Conservation (phyloP, 1,140 invertebrate species). For the Drosophila takahashii region DNA sequence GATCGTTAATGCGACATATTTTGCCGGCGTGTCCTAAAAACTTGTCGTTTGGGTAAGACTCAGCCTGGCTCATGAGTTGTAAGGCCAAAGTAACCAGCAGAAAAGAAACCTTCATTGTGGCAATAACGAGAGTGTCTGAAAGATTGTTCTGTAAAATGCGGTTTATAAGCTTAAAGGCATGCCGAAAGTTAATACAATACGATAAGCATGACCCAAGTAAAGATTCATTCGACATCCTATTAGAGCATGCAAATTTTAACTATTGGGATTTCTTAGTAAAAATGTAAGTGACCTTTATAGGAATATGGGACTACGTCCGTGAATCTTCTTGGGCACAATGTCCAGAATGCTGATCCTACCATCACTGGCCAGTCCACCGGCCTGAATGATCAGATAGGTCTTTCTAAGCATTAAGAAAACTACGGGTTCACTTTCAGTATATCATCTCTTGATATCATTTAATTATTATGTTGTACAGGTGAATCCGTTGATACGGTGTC, state of each 20-base stretch:
- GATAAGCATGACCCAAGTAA: not conserved
- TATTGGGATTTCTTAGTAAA: conserved; percentile 3
- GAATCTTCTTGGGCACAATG: conserved; percentile 93
- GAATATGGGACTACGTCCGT: conserved; percentile 96
- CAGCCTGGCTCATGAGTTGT: not conserved
- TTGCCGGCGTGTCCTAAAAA: too few species aligned
- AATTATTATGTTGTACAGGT: too few species aligned
- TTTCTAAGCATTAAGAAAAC: too few species aligned
- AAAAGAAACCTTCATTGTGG: not conserved
- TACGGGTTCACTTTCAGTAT: too few species aligned
- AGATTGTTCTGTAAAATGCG: not conserved
- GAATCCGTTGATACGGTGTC: too few species aligned
- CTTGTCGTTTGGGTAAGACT: too few species aligned
- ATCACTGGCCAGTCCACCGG: conserved; percentile 93
- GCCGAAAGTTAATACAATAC: not conserved
- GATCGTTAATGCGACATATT: too few species aligned
- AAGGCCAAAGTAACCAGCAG: not conserved
- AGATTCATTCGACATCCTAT: too few species aligned
- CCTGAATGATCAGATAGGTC: conserved; percentile 93
- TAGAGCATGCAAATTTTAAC: too few species aligned
- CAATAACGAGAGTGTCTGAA: too few species aligned
- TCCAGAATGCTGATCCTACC: conserved; percentile 96
- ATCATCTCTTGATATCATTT: too few species aligned
- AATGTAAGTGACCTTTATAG: conserved; percentile 85
- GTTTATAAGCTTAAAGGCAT: not conserved